phyloP scores from a whole-genome alignment of 1,140 invertebrate species.

The Heliconius himera region DNA sequence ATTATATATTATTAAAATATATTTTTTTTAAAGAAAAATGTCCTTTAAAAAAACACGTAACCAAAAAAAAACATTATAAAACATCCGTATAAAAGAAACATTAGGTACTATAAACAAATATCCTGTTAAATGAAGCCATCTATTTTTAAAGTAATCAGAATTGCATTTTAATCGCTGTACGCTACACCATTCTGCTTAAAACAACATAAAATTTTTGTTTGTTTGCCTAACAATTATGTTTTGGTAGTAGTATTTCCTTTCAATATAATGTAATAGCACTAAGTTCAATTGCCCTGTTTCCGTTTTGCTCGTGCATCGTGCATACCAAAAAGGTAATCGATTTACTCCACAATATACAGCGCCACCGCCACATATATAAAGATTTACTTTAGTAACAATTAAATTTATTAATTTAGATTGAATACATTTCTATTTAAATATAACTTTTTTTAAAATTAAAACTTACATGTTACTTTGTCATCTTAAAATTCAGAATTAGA shows the following conservation, averaged over 20 bases:
- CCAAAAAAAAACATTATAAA: not conserved
- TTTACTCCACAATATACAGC: not conserved
- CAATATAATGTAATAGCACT: conserved; percentile 17
- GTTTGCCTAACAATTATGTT: conserved; percentile 27
- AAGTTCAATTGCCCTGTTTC: conserved; percentile 8
- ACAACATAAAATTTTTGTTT: not conserved
- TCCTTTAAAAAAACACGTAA: no score
- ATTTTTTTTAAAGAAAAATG: no score
- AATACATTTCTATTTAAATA: no score
- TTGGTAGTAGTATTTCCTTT: conserved; percentile 51
- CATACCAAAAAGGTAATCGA: not conserved
- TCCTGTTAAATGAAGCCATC: conserved; percentile 42
- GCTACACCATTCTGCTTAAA: not conserved
- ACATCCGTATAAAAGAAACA: conserved; percentile 36
- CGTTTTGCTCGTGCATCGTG: not conserved
- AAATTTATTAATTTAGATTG: no score
- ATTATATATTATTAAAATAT: no score
- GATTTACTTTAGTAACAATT: no score
- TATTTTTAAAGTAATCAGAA: conserved; percentile 56
- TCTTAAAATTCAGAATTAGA: no score
- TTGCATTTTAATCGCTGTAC: conserved; percentile 27
- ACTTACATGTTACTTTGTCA: no score
- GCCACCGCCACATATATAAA: no score
- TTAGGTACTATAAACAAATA: conserved; percentile 16
- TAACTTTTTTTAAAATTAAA: no score